Percentiles rank a stretch among this genome's conserved stretches.
phyloP scores from a whole-genome alignment of 2,113 vertebrate genomes.

The Sander lucioperca region DNA sequence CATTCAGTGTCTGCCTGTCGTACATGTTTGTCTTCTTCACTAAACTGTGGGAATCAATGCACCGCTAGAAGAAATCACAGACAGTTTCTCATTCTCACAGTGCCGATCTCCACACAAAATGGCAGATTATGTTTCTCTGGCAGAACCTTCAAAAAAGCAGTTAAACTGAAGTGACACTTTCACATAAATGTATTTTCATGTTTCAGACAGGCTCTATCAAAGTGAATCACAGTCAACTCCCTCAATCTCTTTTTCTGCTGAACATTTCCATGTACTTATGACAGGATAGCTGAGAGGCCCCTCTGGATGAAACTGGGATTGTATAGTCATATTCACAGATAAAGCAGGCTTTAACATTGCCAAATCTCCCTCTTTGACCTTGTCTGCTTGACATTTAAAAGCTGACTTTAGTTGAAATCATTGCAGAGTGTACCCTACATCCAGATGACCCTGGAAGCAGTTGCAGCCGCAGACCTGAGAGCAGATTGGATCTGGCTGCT shows the following conservation, averaged over 20 bases:
- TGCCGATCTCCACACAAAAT: constrained; percentile 17
- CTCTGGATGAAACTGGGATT: constrained; percentile 28
- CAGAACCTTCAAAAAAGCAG: constrained; percentile 39
- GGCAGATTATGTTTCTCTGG: constrained; percentile 21
- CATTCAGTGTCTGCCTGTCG: constrained; percentile 35
- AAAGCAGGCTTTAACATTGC: constrained; percentile 33
- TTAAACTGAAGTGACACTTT: constrained; percentile 61
- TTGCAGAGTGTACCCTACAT: constrained; percentile 4
- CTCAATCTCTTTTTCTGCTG: constrained; percentile 47
- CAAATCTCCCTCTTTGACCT: constrained; percentile 35
- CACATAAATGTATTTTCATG: constrained; percentile 62
- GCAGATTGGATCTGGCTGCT: constrained; percentile 42
- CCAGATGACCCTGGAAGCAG: constrained; percentile 43
- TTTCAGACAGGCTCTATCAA: constrained; percentile 62
- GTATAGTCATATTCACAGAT: constrained; percentile 19
- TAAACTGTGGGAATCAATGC: constrained; percentile 29
- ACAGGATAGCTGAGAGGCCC: constrained; percentile 53
- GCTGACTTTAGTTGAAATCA: constrained; percentile 44
- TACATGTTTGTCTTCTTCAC: constrained; percentile 25
- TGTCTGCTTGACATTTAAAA: constrained; percentile 59
- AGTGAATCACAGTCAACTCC: constrained; percentile 58
- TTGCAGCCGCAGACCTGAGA: constrained; percentile 23
- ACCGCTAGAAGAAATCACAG: constrained; percentile 27
- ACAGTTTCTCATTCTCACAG: constrained; percentile 27
- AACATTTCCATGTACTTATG: constrained; percentile 51